Percentiles rank a stretch among this genome's conserved stretches.
phyloP scores from a whole-genome alignment of 2,888 invertebrate species.

The Diplazon laetatorius region DNA sequence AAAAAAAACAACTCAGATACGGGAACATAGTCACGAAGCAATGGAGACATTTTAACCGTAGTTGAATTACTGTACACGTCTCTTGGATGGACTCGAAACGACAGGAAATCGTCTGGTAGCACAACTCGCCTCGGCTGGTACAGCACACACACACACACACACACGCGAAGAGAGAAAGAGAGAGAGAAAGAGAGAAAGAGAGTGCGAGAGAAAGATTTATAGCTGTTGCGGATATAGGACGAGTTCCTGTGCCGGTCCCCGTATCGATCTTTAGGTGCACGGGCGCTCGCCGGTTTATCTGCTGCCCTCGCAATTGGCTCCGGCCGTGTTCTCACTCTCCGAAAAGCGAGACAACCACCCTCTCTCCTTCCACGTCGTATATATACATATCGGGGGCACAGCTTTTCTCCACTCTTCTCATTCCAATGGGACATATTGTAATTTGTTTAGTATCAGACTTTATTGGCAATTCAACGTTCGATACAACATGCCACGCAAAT shows the following conservation, averaged over 20 bases:
- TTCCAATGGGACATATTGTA: conserved; percentile 57
- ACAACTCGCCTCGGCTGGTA: conserved; percentile 28
- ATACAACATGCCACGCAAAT: conserved; percentile 42
- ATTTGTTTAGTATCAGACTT: conserved; percentile 63
- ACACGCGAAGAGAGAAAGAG: neutral
- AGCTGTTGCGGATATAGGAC: conserved; percentile 41
- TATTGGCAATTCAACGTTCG: conserved; percentile 57
- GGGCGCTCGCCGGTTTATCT: conserved; percentile 48
- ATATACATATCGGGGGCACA: neutral
- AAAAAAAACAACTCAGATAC: too few relatives aligned
- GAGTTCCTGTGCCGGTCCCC: conserved; percentile 38
- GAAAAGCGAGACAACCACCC: neutral
- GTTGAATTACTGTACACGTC: neutral
- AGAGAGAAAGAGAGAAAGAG: too few relatives aligned
- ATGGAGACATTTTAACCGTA: neutral
- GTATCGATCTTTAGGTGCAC: conserved; percentile 58
- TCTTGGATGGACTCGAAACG: conserved; percentile 5
- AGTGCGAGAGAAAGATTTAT: conserved; percentile 19
- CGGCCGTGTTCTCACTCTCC: conserved; percentile 11
- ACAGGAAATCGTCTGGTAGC: conserved; percentile 31
- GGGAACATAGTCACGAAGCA: too few relatives aligned
- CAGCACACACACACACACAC: neutral
- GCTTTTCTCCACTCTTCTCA: conserved; percentile 24
- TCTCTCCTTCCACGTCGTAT: neutral
- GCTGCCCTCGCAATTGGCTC: conserved; percentile 57